Percentiles rank a stretch among this genome's conserved stretches.
Evolutionary conservation across 2,888 invertebrate genomes (phyloP).

Genomic region (Cryptophagus acutangulus): DNA sequence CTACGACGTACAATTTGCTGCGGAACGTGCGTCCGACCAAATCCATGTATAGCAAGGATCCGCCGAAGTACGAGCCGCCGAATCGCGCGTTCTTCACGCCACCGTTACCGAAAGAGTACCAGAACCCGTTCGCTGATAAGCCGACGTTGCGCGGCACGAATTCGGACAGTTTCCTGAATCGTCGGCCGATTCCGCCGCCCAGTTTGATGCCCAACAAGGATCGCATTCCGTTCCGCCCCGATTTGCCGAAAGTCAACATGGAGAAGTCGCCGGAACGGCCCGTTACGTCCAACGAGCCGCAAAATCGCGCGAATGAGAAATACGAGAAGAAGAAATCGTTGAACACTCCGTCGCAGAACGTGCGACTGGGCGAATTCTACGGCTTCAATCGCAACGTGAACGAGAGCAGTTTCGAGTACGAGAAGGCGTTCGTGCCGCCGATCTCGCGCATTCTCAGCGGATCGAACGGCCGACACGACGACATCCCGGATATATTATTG

Average conservation of each 20-base stretch:
- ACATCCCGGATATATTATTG: constrained; percentile 72
- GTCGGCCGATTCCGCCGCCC: constrained; percentile 78
- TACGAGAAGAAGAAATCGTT: constrained; percentile 64
- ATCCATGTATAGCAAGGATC: constrained; percentile 60
- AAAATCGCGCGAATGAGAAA: constrained; percentile 22
- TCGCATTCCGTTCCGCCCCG: constrained; percentile 69
- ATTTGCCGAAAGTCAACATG: constrained; percentile 47
- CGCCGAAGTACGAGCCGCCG: constrained; percentile 80
- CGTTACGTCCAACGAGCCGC: not conserved
- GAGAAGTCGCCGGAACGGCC: constrained; percentile 35
- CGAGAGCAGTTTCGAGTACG: constrained; percentile 46
- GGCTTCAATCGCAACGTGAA: constrained; percentile 40
- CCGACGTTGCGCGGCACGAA: constrained; percentile 69
- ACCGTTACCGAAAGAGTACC: constrained; percentile 76
- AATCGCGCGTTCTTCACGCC: constrained; percentile 73
- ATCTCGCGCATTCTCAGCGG: constrained; percentile 82
- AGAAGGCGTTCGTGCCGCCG: constrained; percentile 60
- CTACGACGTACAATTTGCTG: constrained; percentile 53
- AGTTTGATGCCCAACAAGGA: constrained; percentile 77
- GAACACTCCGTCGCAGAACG: constrained; percentile 70
- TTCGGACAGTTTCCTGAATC: constrained; percentile 62
- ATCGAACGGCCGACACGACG: constrained; percentile 77
- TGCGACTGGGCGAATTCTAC: constrained; percentile 44
- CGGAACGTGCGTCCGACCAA: constrained; percentile 59
- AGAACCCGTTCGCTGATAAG: constrained; percentile 84